A percentile compares a stretch with the other conserved stretches of the same genome.
phyloP scores from a whole-genome alignment of 2,888 invertebrate genomes.

The Nineta flava region DNA sequence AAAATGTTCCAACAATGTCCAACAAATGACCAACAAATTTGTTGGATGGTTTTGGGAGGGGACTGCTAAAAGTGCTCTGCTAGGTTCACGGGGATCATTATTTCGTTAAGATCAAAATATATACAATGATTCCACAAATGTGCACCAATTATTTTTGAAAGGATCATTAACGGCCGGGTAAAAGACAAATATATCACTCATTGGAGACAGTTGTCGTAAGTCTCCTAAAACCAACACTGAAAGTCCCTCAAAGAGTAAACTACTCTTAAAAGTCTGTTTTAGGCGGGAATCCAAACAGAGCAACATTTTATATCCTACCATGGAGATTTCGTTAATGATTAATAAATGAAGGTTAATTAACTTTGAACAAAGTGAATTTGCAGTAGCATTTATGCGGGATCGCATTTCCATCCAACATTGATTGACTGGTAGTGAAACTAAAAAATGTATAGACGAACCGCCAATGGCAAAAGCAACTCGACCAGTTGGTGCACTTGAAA shows the following conservation, averaged over 20 bases:
- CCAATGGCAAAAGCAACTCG: conserved; percentile 16
- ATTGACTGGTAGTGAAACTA: conserved; percentile 13
- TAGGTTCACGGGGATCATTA: too few species aligned
- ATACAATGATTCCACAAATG: conserved; percentile 15
- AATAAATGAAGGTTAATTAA: conserved; percentile 10
- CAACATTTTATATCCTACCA: conserved; percentile 14
- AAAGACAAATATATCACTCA: conserved; percentile 16
- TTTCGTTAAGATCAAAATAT: conserved; percentile 17
- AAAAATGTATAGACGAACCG: conserved; percentile 16
- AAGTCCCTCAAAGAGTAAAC: conserved; percentile 19
- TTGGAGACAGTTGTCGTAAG: conserved; percentile 19
- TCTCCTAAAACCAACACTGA: conserved; percentile 21
- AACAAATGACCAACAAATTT: too few species aligned
- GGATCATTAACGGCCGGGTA: not conserved
- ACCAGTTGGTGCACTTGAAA: conserved; percentile 15
- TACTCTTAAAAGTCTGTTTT: conserved; percentile 16
- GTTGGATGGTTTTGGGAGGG: too few species aligned
- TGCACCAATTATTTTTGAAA: too few species aligned
- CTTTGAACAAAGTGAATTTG: conserved; percentile 9
- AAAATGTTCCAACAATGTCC: too few species aligned
- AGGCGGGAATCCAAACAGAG: too few species aligned
- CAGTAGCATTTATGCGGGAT: not conserved
- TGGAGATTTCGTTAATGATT: conserved; percentile 22
- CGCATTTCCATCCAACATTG: conserved; percentile 7
- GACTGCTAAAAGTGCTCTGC: too few species aligned